These are phyloP conservation scores for Aproaerema taeniolella DNA, from an alignment of 2,888 invertebrate genomes.

Conservation along the genomic window DNA sequence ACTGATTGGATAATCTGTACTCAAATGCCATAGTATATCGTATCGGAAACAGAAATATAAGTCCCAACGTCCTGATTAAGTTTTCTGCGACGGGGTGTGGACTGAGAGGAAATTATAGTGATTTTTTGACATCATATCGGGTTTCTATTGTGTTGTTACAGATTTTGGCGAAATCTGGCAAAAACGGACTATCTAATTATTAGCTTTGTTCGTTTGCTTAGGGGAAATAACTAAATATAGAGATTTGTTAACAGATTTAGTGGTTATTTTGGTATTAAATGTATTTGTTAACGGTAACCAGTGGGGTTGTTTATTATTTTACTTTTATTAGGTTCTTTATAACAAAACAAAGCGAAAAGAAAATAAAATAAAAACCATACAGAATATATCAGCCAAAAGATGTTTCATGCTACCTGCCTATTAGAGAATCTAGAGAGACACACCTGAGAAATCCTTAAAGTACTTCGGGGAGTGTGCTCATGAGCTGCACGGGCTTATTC, in stretches of 20 bases:
- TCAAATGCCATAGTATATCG: slow-evolving; percentile 71
- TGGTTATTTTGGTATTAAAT: slow-evolving; percentile 42
- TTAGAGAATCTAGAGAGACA: too few species aligned
- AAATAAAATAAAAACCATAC: too few species aligned
- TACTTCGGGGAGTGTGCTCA: too few species aligned
- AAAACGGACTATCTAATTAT: slow-evolving; percentile 67
- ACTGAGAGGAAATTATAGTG: slow-evolving; percentile 64
- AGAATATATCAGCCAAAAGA: too few species aligned
- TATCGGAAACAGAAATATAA: slow-evolving; percentile 75
- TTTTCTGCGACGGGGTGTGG: slow-evolving; percentile 60
- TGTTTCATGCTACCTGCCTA: too few species aligned
- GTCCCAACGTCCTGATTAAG: slow-evolving; percentile 67
- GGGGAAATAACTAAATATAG: slow-evolving; percentile 41
- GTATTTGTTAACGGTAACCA: slow-evolving; percentile 8
- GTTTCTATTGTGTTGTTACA: slow-evolving; percentile 51
- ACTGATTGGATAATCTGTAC: slow-evolving; percentile 77
- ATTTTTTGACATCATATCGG: slow-evolving; percentile 64
- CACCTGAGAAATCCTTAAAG: too few species aligned
- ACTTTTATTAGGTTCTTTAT: too few species aligned
- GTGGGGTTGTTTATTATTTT: too few species aligned
- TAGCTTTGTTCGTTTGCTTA: slow-evolving; percentile 49
- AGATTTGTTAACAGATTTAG: slow-evolving; percentile 46
- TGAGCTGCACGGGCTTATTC: too few species aligned
- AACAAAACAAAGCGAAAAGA: too few species aligned
- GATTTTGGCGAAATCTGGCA: slow-evolving; percentile 64